A percentile compares a stretch with the other conserved stretches of the same genome.
These are phyloP conservation scores for Punctoribates punctum DNA, from an alignment of 2,888 invertebrate species.

Conservation along the genomic window DNA sequence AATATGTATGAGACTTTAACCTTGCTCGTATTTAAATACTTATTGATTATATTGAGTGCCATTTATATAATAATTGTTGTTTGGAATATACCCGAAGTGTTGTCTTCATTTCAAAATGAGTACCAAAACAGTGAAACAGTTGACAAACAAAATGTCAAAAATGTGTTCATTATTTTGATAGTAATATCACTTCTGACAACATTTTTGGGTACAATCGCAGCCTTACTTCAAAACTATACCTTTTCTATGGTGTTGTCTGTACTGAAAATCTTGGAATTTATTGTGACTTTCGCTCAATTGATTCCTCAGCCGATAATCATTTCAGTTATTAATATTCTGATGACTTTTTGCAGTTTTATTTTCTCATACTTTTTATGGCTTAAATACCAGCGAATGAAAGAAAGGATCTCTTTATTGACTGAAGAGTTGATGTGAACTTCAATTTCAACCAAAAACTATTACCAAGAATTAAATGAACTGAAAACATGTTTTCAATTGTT, in stretches of 20 bases:
- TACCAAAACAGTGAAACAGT: background rate
- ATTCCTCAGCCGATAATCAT: background rate
- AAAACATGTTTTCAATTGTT: no score
- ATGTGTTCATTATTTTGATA: background rate
- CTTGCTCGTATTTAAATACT: background rate
- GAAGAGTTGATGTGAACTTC: slow-evolving; percentile 6
- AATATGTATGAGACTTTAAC: no score
- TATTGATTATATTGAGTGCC: background rate
- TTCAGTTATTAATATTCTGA: background rate
- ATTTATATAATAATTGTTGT: background rate
- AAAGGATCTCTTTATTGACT: background rate
- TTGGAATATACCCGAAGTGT: background rate
- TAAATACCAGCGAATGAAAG: background rate
- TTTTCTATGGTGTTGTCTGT: slow-evolving; percentile 22
- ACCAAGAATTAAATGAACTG: no score
- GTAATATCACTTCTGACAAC: background rate
- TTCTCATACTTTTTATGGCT: slow-evolving; percentile 15
- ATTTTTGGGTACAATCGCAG: background rate
- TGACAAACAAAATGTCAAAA: background rate
- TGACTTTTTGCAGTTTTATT: background rate
- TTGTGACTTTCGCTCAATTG: background rate
- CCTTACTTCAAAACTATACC: background rate
- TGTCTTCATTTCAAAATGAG: background rate
- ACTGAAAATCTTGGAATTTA: background rate
- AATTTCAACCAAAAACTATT: background rate